phyloP scores from a whole-genome alignment of 2,888 invertebrate genomes.

The Panorpa germanica region DNA sequence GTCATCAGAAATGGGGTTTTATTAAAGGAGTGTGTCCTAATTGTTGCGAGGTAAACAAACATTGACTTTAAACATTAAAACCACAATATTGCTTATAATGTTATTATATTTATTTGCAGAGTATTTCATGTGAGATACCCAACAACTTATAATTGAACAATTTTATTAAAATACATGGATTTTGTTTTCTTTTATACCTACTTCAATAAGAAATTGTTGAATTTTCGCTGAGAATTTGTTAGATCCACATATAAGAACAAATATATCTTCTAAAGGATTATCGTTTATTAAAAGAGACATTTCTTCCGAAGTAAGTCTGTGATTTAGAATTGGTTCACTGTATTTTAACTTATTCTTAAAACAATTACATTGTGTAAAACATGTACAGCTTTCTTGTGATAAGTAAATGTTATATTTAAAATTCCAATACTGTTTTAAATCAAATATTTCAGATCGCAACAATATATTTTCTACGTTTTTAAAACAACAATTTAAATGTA shows the following conservation, averaged over 20 bases:
- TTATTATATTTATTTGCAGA: too few relatives aligned
- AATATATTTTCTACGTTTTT: conserved; percentile 32
- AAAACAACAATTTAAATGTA: conserved; percentile 44
- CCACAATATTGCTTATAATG: too few relatives aligned
- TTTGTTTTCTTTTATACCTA: too few relatives aligned
- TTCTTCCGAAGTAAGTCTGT: conserved; percentile 10
- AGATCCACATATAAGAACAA: conserved; percentile 15
- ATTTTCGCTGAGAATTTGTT: conserved; percentile 15
- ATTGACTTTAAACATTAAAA: too few relatives aligned
- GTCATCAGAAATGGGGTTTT: too few relatives aligned
- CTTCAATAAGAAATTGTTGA: conserved; percentile 14
- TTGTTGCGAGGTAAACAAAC: too few relatives aligned
- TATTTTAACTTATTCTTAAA: conserved; percentile 17
- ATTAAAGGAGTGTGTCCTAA: too few relatives aligned
- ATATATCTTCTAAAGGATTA: conserved; percentile 5
- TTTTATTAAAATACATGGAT: too few relatives aligned
- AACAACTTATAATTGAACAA: too few relatives aligned
- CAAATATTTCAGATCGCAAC: conserved; percentile 38
- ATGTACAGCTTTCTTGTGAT: conserved; percentile 18
- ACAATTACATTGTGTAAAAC: conserved; percentile 13
- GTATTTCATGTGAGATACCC: too few relatives aligned
- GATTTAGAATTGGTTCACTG: conserved; percentile 15
- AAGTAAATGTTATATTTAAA: conserved; percentile 45
- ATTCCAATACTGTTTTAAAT: conserved; percentile 49
- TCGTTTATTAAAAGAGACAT: conserved; percentile 9